Percentiles rank a stretch among this genome's conserved stretches.
These are phyloP conservation scores for Strix aluco DNA, from an alignment of 2,113 vertebrate species.

Conservation along the genomic window DNA sequence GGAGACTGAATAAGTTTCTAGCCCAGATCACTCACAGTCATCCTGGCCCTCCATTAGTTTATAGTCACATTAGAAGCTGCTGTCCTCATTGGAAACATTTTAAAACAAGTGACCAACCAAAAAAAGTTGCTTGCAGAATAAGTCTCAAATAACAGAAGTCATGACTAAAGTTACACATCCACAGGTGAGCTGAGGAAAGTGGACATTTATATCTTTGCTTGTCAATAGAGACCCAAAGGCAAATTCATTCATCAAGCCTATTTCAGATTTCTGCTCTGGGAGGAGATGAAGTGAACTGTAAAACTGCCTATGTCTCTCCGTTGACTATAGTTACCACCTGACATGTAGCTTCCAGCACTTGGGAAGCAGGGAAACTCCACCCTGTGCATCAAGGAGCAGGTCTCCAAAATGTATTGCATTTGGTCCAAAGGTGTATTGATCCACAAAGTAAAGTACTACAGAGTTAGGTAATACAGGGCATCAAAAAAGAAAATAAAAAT, in stretches of 20 bases:
- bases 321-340: not conserved
- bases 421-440: not conserved
- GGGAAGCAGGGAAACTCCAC: not conserved
- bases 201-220: not conserved
- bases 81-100: not conserved
- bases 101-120: not conserved
- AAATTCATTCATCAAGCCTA: not conserved
- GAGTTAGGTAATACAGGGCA: not conserved
- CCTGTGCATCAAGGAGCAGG: not conserved
- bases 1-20: not conserved
- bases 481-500: not conserved
- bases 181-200: not conserved
- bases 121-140: not conserved
- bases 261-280: not conserved
- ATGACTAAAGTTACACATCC: not conserved
- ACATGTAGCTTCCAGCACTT: not conserved
- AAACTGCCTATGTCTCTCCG: not conserved
- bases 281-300: not conserved
- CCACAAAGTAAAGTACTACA: not conserved
- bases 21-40: not conserved
- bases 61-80: not conserved
- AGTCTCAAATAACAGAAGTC: not conserved
- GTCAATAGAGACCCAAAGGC: not conserved
- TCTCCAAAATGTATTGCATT: not conserved
- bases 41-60: not conserved